Conservation (phyloP, 2,797 vertebrate species). For the Okamejei kenojei region DNA sequence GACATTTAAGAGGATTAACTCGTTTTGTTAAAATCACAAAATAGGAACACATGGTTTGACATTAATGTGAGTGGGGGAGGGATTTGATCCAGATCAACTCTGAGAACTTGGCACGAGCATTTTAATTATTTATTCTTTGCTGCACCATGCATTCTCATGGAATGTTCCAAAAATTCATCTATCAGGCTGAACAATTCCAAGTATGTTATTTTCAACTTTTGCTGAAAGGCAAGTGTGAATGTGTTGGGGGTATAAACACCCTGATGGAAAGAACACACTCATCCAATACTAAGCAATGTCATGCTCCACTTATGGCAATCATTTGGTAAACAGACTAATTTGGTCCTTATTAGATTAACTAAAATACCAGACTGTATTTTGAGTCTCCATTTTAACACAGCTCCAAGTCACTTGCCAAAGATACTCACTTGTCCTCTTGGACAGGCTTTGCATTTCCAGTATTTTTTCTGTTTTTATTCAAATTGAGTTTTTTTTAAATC, state of each 20-base stretch:
- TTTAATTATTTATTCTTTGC: not conserved
- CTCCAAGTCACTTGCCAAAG: not conserved
- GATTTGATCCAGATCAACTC: not conserved
- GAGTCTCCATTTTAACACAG: not conserved
- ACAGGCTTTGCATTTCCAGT: not conserved
- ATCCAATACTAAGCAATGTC: not conserved
- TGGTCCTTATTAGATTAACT: not conserved
- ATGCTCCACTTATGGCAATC: not conserved
- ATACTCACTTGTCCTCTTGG: not conserved
- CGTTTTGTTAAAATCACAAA: not conserved
- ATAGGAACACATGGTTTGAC: not conserved
- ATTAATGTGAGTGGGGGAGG: not conserved
- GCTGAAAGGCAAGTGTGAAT: not conserved
- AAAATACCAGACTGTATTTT: not conserved
- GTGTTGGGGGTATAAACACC: not conserved
- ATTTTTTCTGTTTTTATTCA: not conserved
- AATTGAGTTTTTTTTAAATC: too few relatives aligned
- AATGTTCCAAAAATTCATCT: not conserved
- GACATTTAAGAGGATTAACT: not conserved
- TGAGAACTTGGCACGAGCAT: not conserved
- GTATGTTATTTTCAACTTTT: conserved; percentile 2
- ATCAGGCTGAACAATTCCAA: not conserved
- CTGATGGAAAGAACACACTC: too few relatives aligned
- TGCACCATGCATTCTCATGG: not conserved
- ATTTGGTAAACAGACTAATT: conserved; percentile 12